phyloP scores from a whole-genome alignment of 2,113 vertebrate species.

The Lepus americanus region DNA sequence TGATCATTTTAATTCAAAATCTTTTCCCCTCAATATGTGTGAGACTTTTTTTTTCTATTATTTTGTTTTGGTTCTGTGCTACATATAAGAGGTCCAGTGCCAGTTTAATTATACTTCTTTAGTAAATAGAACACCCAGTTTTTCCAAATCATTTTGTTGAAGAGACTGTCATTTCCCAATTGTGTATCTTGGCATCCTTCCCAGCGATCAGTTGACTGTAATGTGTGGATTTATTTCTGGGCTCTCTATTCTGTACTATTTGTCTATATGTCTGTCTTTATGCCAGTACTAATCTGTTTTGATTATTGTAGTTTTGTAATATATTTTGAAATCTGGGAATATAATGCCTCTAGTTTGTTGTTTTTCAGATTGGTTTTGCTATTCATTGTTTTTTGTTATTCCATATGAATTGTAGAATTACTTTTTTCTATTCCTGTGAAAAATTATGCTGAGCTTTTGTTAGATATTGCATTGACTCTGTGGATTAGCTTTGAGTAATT shows the following conservation, averaged over 20 bases:
- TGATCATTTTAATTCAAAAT: constrained; percentile 4
- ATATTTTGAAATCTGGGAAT: background rate
- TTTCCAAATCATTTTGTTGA: background rate
- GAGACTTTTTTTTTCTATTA: background rate
- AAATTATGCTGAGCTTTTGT: background rate
- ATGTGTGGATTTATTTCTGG: background rate
- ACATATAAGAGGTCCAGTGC: background rate
- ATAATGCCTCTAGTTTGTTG: background rate
- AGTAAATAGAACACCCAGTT: background rate
- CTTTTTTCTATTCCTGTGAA: background rate
- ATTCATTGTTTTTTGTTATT: background rate
- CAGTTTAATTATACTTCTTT: background rate
- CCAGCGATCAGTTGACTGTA: background rate
- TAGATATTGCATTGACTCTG: background rate
- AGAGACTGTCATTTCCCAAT: background rate
- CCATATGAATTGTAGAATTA: background rate
- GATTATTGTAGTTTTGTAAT: background rate
- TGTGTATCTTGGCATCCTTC: background rate
- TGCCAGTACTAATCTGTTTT: background rate
- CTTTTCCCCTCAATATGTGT: background rate
- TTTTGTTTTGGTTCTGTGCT: background rate
- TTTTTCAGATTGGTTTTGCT: background rate
- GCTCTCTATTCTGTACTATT: background rate
- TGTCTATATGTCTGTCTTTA: background rate
- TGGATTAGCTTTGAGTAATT: no score